Evolutionary conservation across 1,140 invertebrate species (phyloP), one percentile per base, ranked within the genome.

Genomic region (Hylaeus volcanicus): DNA sequence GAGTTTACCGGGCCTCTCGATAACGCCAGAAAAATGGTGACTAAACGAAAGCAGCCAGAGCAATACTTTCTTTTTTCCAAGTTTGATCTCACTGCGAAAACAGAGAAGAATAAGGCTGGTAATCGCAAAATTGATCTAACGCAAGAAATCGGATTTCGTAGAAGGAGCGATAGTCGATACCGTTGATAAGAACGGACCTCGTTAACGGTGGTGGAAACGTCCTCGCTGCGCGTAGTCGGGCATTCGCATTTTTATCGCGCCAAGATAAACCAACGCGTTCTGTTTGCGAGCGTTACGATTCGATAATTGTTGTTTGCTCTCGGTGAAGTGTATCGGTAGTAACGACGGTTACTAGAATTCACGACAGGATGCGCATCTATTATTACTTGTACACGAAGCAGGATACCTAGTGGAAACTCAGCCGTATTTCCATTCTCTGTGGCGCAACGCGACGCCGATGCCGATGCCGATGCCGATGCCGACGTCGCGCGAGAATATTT

Each of bases 401-500:
- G 74, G 72, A 82, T 88, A 88, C 72, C 85, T 85, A 68, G 58
- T 80, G 80, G 80, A 88, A 88, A 86, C 84, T 80, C 86, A 86
- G 72, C 58, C 75, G 75, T 48, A 51, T 5, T 39, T 66, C 61
- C 66, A 66, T 58, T 53, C 60, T 64, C 39, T 37, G 48, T n/a
- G 14, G 51, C 39, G 26, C 66, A 1, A 63, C 45, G 45, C 45
- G 45, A 8, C 26, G 26, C 26, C 26, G 26, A 26, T 26, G 26
- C 26, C 26, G 26, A 26, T 26, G 26, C 26, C 26, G 26, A 26
- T 26, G 26, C 26, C 26, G 26, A 26, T 26, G 26, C 26, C 26
- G 26, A 26, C 64, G 70, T 76, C 58, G 78, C 68, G 79, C 75
- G 83, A 79, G 88, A 89, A 89, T 90, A 89, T 90, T 90, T 89